Conservation (phyloP, 2,888 invertebrate species). For the Trissoscelio sp. region DNA sequence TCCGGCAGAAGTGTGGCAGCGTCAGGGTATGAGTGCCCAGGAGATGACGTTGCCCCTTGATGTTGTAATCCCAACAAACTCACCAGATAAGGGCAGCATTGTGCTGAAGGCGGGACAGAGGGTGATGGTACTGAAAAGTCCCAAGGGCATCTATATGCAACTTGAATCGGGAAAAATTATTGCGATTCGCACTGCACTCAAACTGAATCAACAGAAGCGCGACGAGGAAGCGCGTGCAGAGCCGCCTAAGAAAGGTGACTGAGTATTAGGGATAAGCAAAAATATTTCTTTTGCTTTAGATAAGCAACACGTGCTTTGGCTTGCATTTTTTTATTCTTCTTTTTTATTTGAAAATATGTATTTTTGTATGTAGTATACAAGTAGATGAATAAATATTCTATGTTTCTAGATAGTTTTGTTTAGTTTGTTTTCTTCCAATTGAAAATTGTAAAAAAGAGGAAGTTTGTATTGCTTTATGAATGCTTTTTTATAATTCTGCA, state of each 20-base stretch:
- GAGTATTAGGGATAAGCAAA: no score
- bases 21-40: constrained; percentile 97
- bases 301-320: no score
- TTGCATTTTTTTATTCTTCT: no score
- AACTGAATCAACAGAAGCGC: constrained; percentile 85
- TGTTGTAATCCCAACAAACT: constrained; percentile 96
- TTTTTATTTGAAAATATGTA: no score
- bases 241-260: constrained; percentile 82
- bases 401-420: no score
- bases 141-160: constrained; percentile 98
- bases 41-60: constrained; percentile 97
- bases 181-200: constrained; percentile 92
- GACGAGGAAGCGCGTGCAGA: constrained; percentile 83
- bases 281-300: no score
- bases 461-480: no score
- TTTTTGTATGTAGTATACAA: no score
- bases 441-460: no score
- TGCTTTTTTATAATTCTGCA: no score
- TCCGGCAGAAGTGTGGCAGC: constrained; percentile 95
- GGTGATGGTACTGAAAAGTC: constrained; percentile 96
- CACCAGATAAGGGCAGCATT: constrained; percentile 94
- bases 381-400: no score
- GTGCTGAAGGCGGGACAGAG: constrained; percentile 96
- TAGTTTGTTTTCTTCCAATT: no score
- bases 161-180: constrained; percentile 97